Conservation (phyloP, 1,140 invertebrate species). For the Trinorchestia longiramus region DNA sequence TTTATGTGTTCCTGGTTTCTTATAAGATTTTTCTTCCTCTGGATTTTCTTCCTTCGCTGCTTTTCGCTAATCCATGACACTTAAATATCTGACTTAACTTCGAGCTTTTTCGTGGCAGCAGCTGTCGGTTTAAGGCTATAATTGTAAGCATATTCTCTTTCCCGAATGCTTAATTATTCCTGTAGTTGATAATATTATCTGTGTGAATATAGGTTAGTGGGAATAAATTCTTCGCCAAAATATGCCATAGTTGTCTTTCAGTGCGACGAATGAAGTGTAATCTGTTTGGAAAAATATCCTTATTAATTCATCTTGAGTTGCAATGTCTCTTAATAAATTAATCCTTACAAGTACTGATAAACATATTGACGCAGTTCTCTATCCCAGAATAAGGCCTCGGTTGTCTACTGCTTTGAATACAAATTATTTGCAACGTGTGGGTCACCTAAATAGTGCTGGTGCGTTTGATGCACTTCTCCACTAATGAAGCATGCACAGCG, state of each 20-base stretch:
- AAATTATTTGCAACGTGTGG: background rate
- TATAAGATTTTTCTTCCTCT: background rate
- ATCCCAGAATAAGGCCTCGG: background rate
- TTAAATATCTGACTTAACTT: background rate
- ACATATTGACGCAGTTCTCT: background rate
- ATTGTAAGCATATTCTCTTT: background rate
- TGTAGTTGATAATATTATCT: background rate
- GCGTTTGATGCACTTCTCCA: background rate
- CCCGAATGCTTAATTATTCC: background rate
- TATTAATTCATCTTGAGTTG: too few relatives aligned
- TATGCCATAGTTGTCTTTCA: background rate
- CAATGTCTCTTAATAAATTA: background rate
- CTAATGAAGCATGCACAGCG: background rate
- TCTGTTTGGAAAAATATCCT: background rate
- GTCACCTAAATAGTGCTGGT: background rate
- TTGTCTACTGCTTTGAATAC: background rate
- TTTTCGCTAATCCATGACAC: background rate
- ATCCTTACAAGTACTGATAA: background rate
- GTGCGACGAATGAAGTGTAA: background rate
- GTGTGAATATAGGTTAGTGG: background rate
- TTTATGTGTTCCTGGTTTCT: background rate
- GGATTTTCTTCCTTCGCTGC: background rate
- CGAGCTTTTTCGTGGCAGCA: background rate
- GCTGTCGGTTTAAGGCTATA: background rate
- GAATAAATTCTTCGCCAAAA: background rate